Conservation (phyloP, 2,888 invertebrate species). For the Drosophila kambysellisi region DNA sequence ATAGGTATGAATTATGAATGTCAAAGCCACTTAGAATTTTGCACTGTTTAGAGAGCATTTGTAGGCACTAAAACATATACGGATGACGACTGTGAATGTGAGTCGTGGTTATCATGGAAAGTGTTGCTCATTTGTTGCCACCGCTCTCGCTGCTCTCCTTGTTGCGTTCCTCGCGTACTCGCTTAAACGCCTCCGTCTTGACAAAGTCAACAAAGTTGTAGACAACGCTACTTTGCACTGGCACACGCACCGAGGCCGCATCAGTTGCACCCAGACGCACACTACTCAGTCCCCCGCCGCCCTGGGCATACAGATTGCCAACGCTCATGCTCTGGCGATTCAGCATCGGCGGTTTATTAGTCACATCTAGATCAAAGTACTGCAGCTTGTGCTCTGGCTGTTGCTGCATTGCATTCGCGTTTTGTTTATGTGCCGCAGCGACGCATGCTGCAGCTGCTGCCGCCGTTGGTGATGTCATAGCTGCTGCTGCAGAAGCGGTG, state of each 20-base stretch:
- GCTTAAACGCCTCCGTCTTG: constrained; percentile 96
- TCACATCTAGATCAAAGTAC: constrained; percentile 93
- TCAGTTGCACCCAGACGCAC: constrained; percentile 76
- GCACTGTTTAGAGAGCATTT: constrained; percentile 49
- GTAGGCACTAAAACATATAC: constrained; percentile 59
- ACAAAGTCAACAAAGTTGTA: constrained; percentile 97
- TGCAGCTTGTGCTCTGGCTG: constrained; percentile 87
- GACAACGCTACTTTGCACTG: constrained; percentile 87
- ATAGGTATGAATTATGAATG: constrained; percentile 46
- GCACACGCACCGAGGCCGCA: constrained; percentile 84
- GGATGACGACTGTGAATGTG: constrained; percentile 44
- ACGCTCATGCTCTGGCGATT: constrained; percentile 82
- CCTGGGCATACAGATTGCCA: constrained; percentile 76
- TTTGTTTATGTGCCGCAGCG: constrained; percentile 34
- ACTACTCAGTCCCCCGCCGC: constrained; percentile 51
- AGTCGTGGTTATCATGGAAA: constrained; percentile 34
- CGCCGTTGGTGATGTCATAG: constrained; percentile 56
- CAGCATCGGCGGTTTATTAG: constrained; percentile 85
- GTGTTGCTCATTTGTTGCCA: constrained; percentile 40
- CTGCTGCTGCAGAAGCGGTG: constrained; percentile 76
- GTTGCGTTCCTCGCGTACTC: constrained; percentile 89
- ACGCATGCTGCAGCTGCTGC: constrained; percentile 25
- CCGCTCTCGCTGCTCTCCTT: constrained; percentile 82
- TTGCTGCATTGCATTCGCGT: constrained; percentile 35
- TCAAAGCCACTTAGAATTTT: constrained; percentile 50